These are phyloP conservation scores for Oreochromis aureus DNA, from an alignment of 2,113 vertebrate species.

Conservation along the genomic window DNA sequence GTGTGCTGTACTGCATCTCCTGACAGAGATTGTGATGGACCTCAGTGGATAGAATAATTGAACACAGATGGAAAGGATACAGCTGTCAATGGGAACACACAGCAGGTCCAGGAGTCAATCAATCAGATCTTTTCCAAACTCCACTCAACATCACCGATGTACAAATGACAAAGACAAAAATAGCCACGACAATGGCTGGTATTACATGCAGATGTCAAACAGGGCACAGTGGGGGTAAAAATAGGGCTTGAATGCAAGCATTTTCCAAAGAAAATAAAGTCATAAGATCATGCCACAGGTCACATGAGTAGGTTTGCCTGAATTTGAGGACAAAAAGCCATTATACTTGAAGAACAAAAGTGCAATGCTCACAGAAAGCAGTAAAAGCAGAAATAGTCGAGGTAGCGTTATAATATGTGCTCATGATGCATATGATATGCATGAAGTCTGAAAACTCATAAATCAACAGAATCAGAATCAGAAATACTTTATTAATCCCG, in stretches of 20 bases:
- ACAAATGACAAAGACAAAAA: background rate
- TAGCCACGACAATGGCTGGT: conserved; percentile 14
- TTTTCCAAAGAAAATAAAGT: conserved; percentile 22
- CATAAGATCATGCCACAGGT: conserved; percentile 37
- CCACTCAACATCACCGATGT: background rate
- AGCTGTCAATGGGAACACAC: conserved; percentile 35
- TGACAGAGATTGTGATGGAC: conserved; percentile 25
- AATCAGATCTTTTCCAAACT: conserved; percentile 6
- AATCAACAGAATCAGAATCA: background rate
- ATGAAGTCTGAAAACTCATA: background rate
- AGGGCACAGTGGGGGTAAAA: background rate
- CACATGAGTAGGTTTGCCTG: conserved; percentile 25
- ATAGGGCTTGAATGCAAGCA: background rate
- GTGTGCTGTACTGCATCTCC: conserved; percentile 18
- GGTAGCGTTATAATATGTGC: background rate
- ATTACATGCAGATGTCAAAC: background rate
- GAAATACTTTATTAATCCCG: no score
- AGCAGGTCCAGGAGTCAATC: conserved; percentile 21
- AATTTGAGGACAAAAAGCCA: background rate
- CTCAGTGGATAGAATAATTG: conserved; percentile 23
- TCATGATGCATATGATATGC: background rate
- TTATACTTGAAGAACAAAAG: background rate
- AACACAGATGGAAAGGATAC: conserved; percentile 30
- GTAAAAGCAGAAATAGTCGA: background rate
- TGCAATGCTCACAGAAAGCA: background rate